Conservation (phyloP, 2,113 vertebrate species). For the Colius striatus region DNA sequence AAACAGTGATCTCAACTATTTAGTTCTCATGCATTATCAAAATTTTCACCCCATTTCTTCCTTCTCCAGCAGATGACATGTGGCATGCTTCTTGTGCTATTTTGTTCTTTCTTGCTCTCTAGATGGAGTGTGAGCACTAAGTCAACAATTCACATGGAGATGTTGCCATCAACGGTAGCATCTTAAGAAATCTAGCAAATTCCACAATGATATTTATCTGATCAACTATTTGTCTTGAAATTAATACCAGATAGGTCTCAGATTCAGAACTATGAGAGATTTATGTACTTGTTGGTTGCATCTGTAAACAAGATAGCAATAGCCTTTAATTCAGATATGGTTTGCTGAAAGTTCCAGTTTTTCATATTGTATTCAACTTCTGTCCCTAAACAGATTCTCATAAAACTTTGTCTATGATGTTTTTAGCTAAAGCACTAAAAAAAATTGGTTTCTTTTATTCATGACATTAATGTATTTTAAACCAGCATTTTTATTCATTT, state of each 20-base stretch:
- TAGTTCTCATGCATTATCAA: not conserved
- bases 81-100: not conserved
- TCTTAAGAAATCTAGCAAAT: not conserved
- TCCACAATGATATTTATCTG: not conserved
- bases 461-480: not conserved
- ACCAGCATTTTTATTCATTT: not conserved
- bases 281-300: not conserved
- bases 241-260: not conserved
- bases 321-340: not conserved
- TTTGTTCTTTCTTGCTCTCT: not conserved
- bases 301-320: not conserved
- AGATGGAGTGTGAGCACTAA: not conserved
- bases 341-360: not conserved
- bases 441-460: too few species aligned
- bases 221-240: not conserved
- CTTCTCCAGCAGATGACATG: not conserved
- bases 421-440: not conserved
- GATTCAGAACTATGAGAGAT: not conserved
- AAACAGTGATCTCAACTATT: not conserved
- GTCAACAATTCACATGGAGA: not conserved
- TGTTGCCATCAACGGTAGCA: not conserved
- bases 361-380: not conserved
- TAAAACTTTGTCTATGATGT: not conserved
- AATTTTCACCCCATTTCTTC: not conserved
- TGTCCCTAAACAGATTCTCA: not conserved